These are phyloP conservation scores for Xenus cinereus DNA, from an alignment of 2,113 vertebrate genomes.

Conservation along the genomic window DNA sequence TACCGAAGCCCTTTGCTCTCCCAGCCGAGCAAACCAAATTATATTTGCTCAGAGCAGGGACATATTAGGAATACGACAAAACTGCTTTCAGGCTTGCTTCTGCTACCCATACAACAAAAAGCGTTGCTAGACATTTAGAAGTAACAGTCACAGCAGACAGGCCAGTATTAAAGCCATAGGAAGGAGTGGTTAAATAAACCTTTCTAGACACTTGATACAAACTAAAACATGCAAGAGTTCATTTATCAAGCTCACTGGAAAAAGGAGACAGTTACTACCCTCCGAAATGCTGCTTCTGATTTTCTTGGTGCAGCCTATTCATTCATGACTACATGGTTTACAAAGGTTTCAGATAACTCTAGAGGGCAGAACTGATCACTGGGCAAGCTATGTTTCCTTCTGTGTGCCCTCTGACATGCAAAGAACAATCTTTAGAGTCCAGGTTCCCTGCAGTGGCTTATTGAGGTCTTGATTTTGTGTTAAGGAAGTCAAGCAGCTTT, in stretches of 20 bases:
- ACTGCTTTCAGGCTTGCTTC: not conserved
- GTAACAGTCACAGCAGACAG: not conserved
- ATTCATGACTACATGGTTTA: not conserved
- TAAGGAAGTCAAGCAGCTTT: not conserved
- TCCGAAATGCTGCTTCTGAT: not conserved
- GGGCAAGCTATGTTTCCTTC: not conserved
- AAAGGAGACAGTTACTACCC: not conserved
- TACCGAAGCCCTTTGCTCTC: not conserved
- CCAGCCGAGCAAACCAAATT: slow-evolving; percentile 30
- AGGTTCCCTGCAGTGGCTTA: not conserved
- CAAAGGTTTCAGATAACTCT: not conserved
- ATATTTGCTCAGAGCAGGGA: not conserved
- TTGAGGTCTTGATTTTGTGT: not conserved
- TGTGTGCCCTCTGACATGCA: not conserved
- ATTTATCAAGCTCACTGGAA: not conserved
- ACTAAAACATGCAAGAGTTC: not conserved
- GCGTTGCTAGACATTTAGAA: not conserved
- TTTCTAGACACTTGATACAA: not conserved
- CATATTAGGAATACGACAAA: not conserved
- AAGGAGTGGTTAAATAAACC: not conserved
- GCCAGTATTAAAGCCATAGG: not conserved
- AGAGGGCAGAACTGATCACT: not conserved
- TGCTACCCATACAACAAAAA: not conserved
- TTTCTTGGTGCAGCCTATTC: not conserved
- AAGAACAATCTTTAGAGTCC: not conserved